These are phyloP conservation scores for Aphelenchoides bicaudatus DNA, from an alignment of 2,888 invertebrate genomes.

Conservation along the genomic window DNA sequence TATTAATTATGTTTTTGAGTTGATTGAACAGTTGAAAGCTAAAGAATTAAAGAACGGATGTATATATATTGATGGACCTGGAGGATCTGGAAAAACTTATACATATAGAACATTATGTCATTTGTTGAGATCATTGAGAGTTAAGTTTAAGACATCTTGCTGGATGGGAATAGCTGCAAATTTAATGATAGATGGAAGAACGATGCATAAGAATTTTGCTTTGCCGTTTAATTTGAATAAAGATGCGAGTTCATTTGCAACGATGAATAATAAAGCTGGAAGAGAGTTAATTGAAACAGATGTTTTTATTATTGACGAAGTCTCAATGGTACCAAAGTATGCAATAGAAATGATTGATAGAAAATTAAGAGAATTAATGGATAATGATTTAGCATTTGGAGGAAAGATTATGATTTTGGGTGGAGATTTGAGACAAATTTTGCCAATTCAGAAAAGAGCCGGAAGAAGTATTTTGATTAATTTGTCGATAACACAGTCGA, in stretches of 20 bases:
- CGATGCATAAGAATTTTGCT: conserved; percentile 29
- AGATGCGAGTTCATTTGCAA: conserved; percentile 27
- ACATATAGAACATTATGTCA: conserved; percentile 50
- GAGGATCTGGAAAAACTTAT: conserved; percentile 63
- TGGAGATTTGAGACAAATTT: conserved; percentile 18
- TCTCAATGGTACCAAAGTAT: conserved; percentile 27
- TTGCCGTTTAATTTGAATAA: conserved; percentile 22
- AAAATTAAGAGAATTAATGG: conserved; percentile 21
- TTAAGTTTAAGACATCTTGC: conserved; percentile 21
- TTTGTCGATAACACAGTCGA: neutral
- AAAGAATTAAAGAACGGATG: conserved; percentile 17
- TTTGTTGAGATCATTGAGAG: conserved; percentile 23
- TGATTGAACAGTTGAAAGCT: conserved; percentile 13
- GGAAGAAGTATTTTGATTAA: neutral
- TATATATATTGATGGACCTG: conserved; percentile 61
- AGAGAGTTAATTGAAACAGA: conserved; percentile 21
- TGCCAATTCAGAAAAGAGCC: conserved; percentile 17
- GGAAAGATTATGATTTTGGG: conserved; percentile 18
- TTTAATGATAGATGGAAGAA: conserved; percentile 30
- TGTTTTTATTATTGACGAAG: conserved; percentile 25
- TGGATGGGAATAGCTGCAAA: conserved; percentile 28
- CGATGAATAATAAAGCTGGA: conserved; percentile 21
- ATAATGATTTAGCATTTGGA: conserved; percentile 15
- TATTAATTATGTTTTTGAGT: conserved; percentile 15
- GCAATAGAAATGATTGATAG: conserved; percentile 27